Evolutionary conservation across 2,888 invertebrate species (phyloP).

Genomic region (Drosophila flavopinicola): DNA sequence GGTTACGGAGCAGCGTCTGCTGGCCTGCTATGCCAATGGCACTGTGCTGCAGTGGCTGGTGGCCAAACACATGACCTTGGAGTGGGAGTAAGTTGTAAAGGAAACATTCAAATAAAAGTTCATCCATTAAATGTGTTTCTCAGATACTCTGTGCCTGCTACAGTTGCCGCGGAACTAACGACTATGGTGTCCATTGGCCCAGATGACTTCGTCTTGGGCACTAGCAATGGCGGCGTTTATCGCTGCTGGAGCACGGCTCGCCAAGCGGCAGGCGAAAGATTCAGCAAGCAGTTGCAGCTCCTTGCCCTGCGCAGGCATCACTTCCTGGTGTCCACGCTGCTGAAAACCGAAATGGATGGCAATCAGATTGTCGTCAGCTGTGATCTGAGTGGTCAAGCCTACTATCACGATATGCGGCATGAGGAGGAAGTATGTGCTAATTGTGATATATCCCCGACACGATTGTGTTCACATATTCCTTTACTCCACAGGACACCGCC

Average conservation of each 20-base stretch:
- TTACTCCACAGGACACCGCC: constrained; percentile 66
- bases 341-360: constrained; percentile 66
- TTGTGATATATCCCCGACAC: background rate
- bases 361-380: constrained; percentile 79
- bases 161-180: constrained; percentile 64
- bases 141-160: constrained; percentile 52
- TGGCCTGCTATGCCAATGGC: constrained; percentile 81
- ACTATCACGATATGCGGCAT: constrained; percentile 78
- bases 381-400: constrained; percentile 83
- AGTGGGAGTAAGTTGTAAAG: constrained; percentile 69
- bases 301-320: constrained; percentile 76
- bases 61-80: constrained; percentile 65
- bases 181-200: constrained; percentile 67
- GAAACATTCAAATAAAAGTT: background rate
- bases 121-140: background rate
- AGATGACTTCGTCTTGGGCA: constrained; percentile 81
- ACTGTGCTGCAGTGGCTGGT: constrained; percentile 80
- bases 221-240: constrained; percentile 81
- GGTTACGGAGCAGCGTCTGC: constrained; percentile 72
- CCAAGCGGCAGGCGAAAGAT: constrained; percentile 33
- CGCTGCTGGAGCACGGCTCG: constrained; percentile 72
- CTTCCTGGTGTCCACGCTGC: constrained; percentile 79
- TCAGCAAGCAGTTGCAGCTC: constrained; percentile 65
- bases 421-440: constrained; percentile 66
- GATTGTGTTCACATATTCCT: background rate